These are phyloP conservation scores for Drosophila nr. medialis DNA, from an alignment of 2,888 invertebrate genomes.

Conservation along the genomic window DNA sequence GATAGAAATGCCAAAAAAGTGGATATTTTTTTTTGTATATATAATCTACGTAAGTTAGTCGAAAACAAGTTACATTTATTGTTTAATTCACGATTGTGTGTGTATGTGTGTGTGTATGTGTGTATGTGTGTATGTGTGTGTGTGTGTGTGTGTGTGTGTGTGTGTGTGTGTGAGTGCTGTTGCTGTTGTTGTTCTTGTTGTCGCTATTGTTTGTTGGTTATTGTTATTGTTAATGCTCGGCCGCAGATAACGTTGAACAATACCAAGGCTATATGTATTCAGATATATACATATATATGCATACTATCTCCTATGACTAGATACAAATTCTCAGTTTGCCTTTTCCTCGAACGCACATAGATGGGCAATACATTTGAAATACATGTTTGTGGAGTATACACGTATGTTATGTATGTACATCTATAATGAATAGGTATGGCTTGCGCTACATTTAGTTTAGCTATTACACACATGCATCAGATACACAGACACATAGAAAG, in stretches of 20 bases:
- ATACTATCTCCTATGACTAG: conserved; percentile 63
- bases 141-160: no score
- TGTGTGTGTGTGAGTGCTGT: conserved; percentile 2
- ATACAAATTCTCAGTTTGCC: conserved; percentile 48
- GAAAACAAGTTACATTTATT: conserved; percentile 40
- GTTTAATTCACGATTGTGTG: conserved; percentile 41
- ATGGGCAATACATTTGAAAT: conserved; percentile 10
- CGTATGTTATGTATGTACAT: not conserved
- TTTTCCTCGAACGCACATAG: conserved; percentile 12
- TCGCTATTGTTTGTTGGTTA: conserved; percentile 16
- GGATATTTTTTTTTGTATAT: not conserved
- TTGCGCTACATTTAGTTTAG: conserved; percentile 4
- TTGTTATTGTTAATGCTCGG: conserved; percentile 25
- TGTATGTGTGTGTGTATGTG: conserved; percentile 11
- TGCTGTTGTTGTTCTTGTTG: conserved; percentile 15
- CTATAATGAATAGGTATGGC: conserved; percentile 5
- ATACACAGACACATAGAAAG: conserved; percentile 6
- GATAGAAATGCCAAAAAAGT: conserved; percentile 20
- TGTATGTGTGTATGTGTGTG: not conserved
- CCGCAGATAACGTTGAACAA: conserved; percentile 23
- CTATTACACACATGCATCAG: conserved; percentile 16
- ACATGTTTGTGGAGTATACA: not conserved
- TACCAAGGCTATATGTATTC: conserved; percentile 12
- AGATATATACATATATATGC: conserved; percentile 15
- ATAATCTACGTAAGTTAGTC: not conserved